phyloP scores from a whole-genome alignment of 2,888 invertebrate genomes.

The Nineta flava region DNA sequence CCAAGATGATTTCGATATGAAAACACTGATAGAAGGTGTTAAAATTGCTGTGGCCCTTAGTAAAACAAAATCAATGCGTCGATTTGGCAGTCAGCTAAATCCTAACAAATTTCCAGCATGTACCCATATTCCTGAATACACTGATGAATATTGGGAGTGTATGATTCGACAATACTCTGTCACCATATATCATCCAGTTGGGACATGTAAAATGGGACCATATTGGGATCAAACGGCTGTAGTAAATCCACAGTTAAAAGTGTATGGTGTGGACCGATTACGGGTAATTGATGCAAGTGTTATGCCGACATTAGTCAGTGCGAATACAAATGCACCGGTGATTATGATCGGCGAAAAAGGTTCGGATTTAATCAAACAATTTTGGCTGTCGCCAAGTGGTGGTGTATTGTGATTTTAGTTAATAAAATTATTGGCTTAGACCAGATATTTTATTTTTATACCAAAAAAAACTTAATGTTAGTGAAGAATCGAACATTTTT shows the following conservation, averaged over 20 bases:
- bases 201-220: slow-evolving; percentile 82
- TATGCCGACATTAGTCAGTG: slow-evolving; percentile 73
- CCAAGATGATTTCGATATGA: slow-evolving; percentile 57
- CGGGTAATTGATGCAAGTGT: slow-evolving; percentile 74
- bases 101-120: slow-evolving; percentile 65
- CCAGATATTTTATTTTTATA: no score
- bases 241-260: slow-evolving; percentile 61
- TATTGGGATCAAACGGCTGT: slow-evolving; percentile 72
- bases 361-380: slow-evolving; percentile 72
- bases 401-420: no score
- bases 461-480: no score
- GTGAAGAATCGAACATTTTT: no score
- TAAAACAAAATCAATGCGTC: slow-evolving; percentile 57
- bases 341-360: slow-evolving; percentile 88
- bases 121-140: slow-evolving; percentile 43
- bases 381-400: slow-evolving; percentile 49
- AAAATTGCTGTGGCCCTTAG: slow-evolving; percentile 73
- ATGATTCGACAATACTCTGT: slow-evolving; percentile 70
- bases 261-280: slow-evolving; percentile 63
- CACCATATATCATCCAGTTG: slow-evolving; percentile 75
- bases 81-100: slow-evolving; percentile 55
- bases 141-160: slow-evolving; percentile 74
- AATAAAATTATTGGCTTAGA: no score
- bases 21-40: slow-evolving; percentile 67
- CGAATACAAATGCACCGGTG: slow-evolving; percentile 72